phyloP scores from a whole-genome alignment of 2,113 vertebrate genomes.

The Cyrtonyx montezumae region DNA sequence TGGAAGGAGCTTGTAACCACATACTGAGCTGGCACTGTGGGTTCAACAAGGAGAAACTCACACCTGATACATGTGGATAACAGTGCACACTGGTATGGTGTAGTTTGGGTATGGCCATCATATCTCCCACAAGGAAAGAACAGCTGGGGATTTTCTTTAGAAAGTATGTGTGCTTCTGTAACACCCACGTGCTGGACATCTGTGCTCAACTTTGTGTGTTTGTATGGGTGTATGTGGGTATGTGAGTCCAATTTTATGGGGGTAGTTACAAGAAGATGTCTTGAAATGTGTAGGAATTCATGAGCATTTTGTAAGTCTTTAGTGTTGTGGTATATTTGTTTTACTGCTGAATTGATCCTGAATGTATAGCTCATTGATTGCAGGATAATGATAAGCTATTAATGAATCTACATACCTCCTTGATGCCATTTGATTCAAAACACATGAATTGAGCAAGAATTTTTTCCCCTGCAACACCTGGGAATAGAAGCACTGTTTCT shows the following conservation, averaged over 20 bases:
- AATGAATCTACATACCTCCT: not conserved
- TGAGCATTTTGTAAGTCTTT: not conserved
- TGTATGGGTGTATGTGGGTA: accelerated
- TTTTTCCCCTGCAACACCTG: not conserved
- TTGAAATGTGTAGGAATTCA: accelerated
- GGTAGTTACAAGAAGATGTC: not conserved
- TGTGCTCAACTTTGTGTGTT: not conserved
- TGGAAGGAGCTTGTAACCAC: not conserved
- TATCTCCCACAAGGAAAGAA: accelerated
- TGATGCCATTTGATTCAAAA: not conserved
- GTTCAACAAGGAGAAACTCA: not conserved
- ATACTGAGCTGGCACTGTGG: not conserved
- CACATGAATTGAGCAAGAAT: not conserved
- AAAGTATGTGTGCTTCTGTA: not conserved
- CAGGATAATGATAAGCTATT: not conserved
- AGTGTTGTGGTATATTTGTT: not conserved
- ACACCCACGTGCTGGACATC: accelerated
- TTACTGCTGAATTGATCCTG: constrained; percentile 12
- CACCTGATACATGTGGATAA: accelerated
- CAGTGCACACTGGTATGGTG: accelerated
- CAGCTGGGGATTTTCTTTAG: not conserved
- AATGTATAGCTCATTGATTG: constrained; percentile 2
- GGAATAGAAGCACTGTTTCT: not conserved
- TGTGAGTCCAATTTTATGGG: not conserved
- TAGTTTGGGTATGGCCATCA: accelerated